Base-by-base conservation (phyloP, 1,140 invertebrate species). In the Pinna nobilis region DNA sequence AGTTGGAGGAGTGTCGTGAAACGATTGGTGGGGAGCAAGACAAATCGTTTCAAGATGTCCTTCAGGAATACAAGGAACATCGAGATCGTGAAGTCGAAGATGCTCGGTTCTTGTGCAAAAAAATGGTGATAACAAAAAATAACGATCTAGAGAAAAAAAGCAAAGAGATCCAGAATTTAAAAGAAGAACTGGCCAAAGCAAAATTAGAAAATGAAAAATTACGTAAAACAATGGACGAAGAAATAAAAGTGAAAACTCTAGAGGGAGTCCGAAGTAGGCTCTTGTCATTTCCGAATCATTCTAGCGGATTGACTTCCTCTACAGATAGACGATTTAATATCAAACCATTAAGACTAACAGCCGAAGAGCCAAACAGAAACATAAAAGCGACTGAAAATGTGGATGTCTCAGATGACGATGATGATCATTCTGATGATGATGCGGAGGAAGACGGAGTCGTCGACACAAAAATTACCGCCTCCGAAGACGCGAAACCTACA, bases 41-140 rank as follows among this genome's bases (percentile, higher is more conserved):
- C 15, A 44, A 35, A 41, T 37, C 32, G 28, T 63, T 63, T 44
- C 35, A 63, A 63, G 59, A 63, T 28, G 44, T 63, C 9, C 39
- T 63, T 11, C 25, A 32, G 0, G 59, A 63, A 23, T 63, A 44
- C 15, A 63, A 44, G 44, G 35, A 41, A 44, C 39, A 63, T 33
- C 39, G 44, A 7, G 32, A 63, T 15, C 59, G 44, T 7, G 35
- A 63, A 63, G 44, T 63, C 13, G 39, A 63, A 63, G 39, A 63
- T 28, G 39, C 59, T 1, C 33, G 44, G 44, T 25, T 63, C 18
- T 33, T 44, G 39, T 63, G 59, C 44, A 25, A 18, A 15, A 63
- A 63, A 41, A 23, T 63, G 18, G 59, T 63, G 20, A 63, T 41
- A 41, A 63, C 32, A 32, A 63, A 63, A 28, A 63, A 63, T 37